These are phyloP conservation scores for Thalassarche chlororhynchos DNA, from an alignment of 2,113 vertebrate species.

Conservation along the genomic window DNA sequence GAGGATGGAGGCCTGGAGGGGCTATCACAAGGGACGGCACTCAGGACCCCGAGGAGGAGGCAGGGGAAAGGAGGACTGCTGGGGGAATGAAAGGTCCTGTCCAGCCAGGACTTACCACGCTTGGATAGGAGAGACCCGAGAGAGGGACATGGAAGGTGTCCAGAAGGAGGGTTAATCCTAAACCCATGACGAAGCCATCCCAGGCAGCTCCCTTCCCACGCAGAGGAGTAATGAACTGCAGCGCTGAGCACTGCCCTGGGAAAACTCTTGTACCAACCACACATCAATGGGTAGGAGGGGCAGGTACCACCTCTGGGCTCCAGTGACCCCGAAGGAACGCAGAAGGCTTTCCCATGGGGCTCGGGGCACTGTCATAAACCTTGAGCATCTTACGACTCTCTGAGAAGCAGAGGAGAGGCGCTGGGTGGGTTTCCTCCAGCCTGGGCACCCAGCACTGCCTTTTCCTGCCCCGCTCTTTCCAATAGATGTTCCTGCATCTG, in stretches of 20 bases:
- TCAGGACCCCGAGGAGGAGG: rapidly evolving
- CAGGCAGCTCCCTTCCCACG: background rate
- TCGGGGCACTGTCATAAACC: background rate
- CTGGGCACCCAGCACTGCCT: background rate
- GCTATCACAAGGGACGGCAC: background rate
- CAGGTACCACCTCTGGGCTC: background rate
- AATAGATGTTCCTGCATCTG: background rate
- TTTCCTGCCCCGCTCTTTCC: background rate
- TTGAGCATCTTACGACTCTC: background rate
- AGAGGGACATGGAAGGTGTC: background rate
- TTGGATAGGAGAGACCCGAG: background rate
- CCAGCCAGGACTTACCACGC: background rate
- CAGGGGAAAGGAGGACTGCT: background rate
- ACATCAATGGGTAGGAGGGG: background rate
- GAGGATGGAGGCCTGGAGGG: background rate
- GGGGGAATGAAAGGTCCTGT: background rate
- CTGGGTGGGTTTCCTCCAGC: background rate
- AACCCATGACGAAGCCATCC: background rate
- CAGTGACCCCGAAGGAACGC: rapidly evolving
- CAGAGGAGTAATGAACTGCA: rapidly evolving
- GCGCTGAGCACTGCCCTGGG: background rate
- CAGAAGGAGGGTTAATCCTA: background rate
- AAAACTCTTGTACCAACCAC: background rate
- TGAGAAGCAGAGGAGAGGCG: background rate
- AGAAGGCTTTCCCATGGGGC: background rate